These are phyloP conservation scores for Aleiodes leptofemur DNA, from an alignment of 2,888 invertebrate genomes.

Conservation along the genomic window DNA sequence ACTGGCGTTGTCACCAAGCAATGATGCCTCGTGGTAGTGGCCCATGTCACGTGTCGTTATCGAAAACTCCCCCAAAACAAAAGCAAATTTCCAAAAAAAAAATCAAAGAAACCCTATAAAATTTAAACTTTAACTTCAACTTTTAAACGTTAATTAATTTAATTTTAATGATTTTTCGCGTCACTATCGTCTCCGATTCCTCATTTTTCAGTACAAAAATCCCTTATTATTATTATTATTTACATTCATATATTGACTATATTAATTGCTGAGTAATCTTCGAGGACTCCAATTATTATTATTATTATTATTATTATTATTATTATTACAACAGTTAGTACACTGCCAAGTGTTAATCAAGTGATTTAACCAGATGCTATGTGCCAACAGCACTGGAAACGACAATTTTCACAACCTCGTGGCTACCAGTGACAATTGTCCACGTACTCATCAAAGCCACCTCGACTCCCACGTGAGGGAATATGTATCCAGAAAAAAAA, in stretches of 20 bases:
- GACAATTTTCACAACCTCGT: slow-evolving; percentile 60
- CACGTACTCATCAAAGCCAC: slow-evolving; percentile 63
- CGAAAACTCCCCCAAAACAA: not conserved
- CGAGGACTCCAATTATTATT: too few species aligned
- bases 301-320: not conserved
- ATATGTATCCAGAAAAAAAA: slow-evolving; percentile 11
- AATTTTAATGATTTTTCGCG: not conserved
- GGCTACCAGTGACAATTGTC: slow-evolving; percentile 58
- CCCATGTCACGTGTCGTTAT: slow-evolving; percentile 25
- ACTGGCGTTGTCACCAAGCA: slow-evolving; percentile 2
- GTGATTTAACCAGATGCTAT: slow-evolving; percentile 59
- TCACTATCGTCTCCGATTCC: slow-evolving; percentile 36
- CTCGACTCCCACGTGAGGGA: slow-evolving; percentile 28
- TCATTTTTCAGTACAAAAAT: slow-evolving; percentile 37
- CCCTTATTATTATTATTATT: not conserved
- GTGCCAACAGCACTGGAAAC: slow-evolving; percentile 56
- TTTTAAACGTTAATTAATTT: not conserved
- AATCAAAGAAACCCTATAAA: not conserved
- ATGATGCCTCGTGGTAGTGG: slow-evolving; percentile 12
- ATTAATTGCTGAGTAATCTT: too few species aligned
- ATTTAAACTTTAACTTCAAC: not conserved
- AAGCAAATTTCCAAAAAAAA: not conserved
- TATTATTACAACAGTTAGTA: slow-evolving; percentile 16
- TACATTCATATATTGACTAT: too few species aligned
- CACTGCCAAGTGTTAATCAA: slow-evolving; percentile 5